Evolutionary conservation across 2,888 invertebrate genomes (phyloP).

Genomic region (Noctua pronuba): DNA sequence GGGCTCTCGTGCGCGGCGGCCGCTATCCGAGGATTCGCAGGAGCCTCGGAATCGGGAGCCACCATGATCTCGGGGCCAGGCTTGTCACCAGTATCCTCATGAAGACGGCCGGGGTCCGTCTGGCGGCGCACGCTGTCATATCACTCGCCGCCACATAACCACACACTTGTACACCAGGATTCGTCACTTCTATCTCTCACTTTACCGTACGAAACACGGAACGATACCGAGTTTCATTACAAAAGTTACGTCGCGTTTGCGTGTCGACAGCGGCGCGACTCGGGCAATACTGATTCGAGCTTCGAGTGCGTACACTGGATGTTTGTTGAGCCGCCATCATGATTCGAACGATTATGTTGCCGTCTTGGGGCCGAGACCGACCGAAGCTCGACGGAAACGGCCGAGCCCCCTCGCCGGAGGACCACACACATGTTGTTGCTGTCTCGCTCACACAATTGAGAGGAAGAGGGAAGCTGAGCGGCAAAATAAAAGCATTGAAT

Average conservation of each 20-base stretch:
- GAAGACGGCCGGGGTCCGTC: slow-evolving; percentile 91
- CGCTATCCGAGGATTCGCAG: slow-evolving; percentile 91
- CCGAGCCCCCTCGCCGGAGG: slow-evolving; percentile 80
- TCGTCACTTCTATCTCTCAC: slow-evolving; percentile 87
- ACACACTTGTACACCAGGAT: slow-evolving; percentile 89
- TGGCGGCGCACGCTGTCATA: slow-evolving; percentile 90
- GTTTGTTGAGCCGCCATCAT: slow-evolving; percentile 90
- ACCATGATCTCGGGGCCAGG: slow-evolving; percentile 91
- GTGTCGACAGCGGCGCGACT: slow-evolving; percentile 84
- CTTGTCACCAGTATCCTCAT: slow-evolving; percentile 91
- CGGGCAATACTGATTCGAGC: slow-evolving; percentile 86
- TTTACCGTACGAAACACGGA: slow-evolving; percentile 84
- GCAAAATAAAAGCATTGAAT: slow-evolving; percentile 89
- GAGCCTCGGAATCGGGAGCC: slow-evolving; percentile 91
- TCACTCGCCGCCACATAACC: slow-evolving; percentile 91
- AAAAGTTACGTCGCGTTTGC: slow-evolving; percentile 74
- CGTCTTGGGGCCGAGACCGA: slow-evolving; percentile 83
- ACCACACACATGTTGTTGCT: slow-evolving; percentile 87
- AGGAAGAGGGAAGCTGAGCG: slow-evolving; percentile 77
- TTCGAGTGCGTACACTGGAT: slow-evolving; percentile 84
- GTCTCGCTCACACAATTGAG: slow-evolving; percentile 80
- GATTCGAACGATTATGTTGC: slow-evolving; percentile 88
- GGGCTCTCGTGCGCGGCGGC: slow-evolving; percentile 84
- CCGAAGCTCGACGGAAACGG: slow-evolving; percentile 81
- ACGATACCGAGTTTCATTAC: slow-evolving; percentile 83